These are phyloP conservation scores for Spinus olivaceus DNA, from an alignment of 2,797 vertebrate species.

Conservation along the genomic window DNA sequence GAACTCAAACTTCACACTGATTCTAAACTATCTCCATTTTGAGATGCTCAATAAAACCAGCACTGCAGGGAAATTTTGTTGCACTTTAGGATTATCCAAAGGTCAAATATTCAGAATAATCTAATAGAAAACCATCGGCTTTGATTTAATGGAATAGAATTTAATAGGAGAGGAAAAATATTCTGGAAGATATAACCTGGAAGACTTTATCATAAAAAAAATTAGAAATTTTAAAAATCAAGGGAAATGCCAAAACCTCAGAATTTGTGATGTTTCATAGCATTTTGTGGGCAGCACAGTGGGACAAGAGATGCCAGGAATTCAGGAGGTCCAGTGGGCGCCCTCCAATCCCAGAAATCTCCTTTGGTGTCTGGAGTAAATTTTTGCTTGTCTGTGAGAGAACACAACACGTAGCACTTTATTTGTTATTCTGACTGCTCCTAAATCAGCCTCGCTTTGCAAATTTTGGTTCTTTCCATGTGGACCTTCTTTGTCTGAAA, in stretches of 20 bases:
- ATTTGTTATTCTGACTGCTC: conserved; percentile 33
- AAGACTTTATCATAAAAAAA: neutral
- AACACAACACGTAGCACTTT: neutral
- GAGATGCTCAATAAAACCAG: neutral
- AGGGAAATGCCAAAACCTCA: neutral
- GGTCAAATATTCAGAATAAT: conserved; percentile 12
- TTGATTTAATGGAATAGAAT: neutral
- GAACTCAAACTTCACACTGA: neutral
- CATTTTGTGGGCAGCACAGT: neutral
- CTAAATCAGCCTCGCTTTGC: neutral
- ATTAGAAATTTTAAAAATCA: neutral
- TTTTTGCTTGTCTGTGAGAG: neutral
- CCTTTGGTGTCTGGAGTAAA: neutral
- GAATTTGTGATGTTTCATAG: neutral
- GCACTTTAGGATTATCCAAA: conserved; percentile 27
- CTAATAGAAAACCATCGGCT: neutral
- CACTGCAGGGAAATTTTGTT: neutral
- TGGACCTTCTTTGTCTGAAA: neutral
- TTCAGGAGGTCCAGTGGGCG: neutral
- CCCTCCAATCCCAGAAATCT: neutral
- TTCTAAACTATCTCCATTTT: neutral
- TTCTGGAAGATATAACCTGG: neutral
- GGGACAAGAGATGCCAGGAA: neutral
- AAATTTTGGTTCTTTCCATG: neutral
- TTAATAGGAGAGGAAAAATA: neutral